A percentile compares a stretch with the other conserved stretches of the same genome.
Evolutionary conservation across 2,113 vertebrate species (phyloP).

Genomic region (Paradoxurus hermaphroditus): DNA sequence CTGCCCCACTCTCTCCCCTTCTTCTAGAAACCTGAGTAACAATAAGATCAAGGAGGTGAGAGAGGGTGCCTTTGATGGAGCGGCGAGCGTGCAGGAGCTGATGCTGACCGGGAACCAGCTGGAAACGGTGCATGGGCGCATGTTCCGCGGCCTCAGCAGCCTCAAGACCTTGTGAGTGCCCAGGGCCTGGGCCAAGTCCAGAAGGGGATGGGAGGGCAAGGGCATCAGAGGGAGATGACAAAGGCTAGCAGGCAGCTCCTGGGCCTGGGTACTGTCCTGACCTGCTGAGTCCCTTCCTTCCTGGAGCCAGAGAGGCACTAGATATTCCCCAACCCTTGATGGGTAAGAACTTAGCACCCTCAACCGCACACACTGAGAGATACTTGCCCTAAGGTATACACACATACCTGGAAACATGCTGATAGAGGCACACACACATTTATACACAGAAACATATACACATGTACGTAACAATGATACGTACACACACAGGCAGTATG

Average conservation of each 20-base stretch:
- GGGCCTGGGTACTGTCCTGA: rapidly evolving
- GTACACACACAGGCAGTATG: rapidly evolving
- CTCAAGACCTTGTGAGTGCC: constrained; percentile 94
- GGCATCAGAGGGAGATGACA: rapidly evolving
- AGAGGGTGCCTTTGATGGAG: constrained; percentile 93
- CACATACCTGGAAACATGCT: neutral
- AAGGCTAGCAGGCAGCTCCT: rapidly evolving
- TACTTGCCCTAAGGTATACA: too few relatives aligned
- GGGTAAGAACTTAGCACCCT: neutral
- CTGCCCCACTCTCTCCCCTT: neutral
- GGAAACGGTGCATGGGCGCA: constrained; percentile 88
- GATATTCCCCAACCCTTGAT: neutral
- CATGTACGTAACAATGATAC: neutral
- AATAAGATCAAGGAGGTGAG: constrained; percentile 96
- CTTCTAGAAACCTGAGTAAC: constrained; percentile 94
- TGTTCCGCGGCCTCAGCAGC: constrained; percentile 91
- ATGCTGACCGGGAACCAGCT: constrained; percentile 95
- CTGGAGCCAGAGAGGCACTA: neutral
- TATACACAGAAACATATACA: neutral
- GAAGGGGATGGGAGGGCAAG: neutral
- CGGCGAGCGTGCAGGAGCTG: constrained; percentile 90
- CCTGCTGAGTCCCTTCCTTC: neutral
- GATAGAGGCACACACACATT: neutral
- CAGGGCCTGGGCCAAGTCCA: rapidly evolving
- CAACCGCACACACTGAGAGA: neutral